Conservation (phyloP, 53 echinoderm and acorn worm genomes). For the Paracentrotus lividus region DNA sequence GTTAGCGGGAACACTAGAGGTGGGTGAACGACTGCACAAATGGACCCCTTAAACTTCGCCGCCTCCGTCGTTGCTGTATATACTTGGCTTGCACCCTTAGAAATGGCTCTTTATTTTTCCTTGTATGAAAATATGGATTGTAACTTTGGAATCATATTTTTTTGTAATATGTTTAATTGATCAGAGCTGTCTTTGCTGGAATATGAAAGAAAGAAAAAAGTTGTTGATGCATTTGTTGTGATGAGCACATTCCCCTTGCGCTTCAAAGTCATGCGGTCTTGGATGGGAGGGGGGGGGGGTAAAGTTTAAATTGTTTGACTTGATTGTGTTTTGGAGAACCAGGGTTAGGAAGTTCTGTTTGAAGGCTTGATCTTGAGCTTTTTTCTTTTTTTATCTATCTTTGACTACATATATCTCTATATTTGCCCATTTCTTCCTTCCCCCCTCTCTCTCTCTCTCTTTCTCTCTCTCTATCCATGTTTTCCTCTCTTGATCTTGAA, state of each 20-base stretch:
- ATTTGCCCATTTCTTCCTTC: neutral
- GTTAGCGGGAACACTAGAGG: neutral
- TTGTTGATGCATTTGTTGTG: neutral
- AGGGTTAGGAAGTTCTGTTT: too few species aligned
- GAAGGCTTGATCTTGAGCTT: too few species aligned
- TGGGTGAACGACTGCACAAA: constrained; percentile 64
- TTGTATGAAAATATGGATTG: neutral
- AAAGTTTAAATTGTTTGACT: too few species aligned
- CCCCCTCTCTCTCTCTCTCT: neutral
- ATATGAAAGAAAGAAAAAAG: neutral
- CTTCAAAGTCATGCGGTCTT: neutral
- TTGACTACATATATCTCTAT: neutral
- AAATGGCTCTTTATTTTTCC: constrained; percentile 12
- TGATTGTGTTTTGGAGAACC: too few species aligned
- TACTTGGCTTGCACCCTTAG: neutral
- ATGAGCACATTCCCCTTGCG: neutral
- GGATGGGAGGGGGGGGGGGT: neutral
- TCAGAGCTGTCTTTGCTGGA: neutral
- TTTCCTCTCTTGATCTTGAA: neutral
- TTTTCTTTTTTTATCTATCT: neutral
- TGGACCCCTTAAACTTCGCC: constrained; percentile 5
- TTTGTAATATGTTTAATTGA: neutral
- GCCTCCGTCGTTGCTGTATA: neutral
- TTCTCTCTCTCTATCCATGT: neutral
- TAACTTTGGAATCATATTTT: neutral